phyloP scores from a whole-genome alignment of 1,140 invertebrate genomes.

The Papilio helenus region DNA sequence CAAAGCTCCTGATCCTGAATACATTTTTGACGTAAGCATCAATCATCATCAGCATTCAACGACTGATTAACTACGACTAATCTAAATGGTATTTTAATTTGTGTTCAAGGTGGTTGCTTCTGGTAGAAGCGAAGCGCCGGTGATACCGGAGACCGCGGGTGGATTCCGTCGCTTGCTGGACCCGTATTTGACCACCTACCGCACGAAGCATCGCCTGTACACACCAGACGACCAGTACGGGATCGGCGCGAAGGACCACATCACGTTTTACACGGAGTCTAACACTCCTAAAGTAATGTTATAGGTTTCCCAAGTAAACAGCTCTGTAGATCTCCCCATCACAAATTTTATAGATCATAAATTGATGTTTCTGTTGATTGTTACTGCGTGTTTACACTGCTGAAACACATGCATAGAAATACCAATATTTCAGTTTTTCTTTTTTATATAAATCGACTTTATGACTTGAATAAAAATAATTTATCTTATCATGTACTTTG shows the following conservation, averaged over 20 bases:
- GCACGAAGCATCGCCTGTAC: constrained; percentile 62
- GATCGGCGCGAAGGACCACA: constrained; percentile 73
- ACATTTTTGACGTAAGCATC: constrained; percentile 71
- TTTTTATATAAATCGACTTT: too few relatives aligned
- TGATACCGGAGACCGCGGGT: constrained; percentile 57
- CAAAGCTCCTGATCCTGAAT: constrained; percentile 66
- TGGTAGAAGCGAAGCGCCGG: constrained; percentile 69
- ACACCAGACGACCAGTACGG: constrained; percentile 71
- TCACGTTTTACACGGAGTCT: constrained; percentile 74
- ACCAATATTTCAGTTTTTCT: too few relatives aligned
- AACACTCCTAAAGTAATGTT: constrained; percentile 63
- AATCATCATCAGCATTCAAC: neutral
- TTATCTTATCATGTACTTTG: too few relatives aligned
- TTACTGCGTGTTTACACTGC: too few relatives aligned
- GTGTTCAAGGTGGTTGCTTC: constrained; percentile 62
- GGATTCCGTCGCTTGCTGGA: constrained; percentile 66
- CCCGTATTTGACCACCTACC: constrained; percentile 71
- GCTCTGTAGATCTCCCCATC: too few relatives aligned
- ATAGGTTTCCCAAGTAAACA: constrained; percentile 34
- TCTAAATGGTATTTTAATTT: constrained; percentile 21
- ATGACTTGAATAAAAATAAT: too few relatives aligned
- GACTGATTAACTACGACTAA: neutral
- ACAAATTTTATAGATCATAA: too few relatives aligned
- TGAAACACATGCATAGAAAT: too few relatives aligned
- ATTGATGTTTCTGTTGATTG: too few relatives aligned